Evolutionary conservation across 2,113 vertebrate species (phyloP), one percentile per base, ranked within the genome.

Genomic region (Geococcyx californianus): DNA sequence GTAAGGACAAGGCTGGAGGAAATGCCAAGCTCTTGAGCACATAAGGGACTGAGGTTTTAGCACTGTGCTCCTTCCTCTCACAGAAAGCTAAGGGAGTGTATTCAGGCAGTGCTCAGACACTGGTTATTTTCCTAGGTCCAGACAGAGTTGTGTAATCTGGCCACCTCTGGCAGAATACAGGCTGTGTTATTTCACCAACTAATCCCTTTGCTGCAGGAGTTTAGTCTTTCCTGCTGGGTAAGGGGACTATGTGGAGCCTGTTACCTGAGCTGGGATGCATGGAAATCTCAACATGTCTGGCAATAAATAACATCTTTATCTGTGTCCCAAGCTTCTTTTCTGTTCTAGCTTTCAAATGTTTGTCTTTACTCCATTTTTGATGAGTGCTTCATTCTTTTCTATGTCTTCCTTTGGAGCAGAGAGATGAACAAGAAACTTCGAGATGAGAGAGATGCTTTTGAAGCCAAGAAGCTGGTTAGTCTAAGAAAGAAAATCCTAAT

Each of bases 361-460:
- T 36, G 21, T 8, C 7, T 75, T 94, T 75, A 77, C 55, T 58
- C 45, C 26, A 9, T 56, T 51, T 74, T 49, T 83, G 23, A 24
- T n/a, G 28, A 76, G 16, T 24, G 4, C 47, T 40, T 87, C 29
- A 16, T 54, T 59, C 31, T 92, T 47, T 76, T 49, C 49, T 70
- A 21, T 90, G 84, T 89, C 82, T 95, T 95, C 58, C 74, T 93
- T 92, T 92, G 76, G 96, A 87, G 40, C 97, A 99, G 99, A 98
- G 99, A 99, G 69, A 99, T 99, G 98, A 99, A 99, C 97, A 99
- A 98, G 69, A 98, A 98, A 69, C 97, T 99, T 19, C 98, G 99
- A 33, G 99, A 99, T 44, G 99, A 99, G 86, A 98, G 98, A 95
- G 99, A 99, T 1, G 98, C 98, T 60, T 98, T 98, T 51, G 99